A percentile compares a stretch with the other conserved stretches of the same genome.
Conservation (phyloP, 2,888 invertebrate genomes). For the Desoria tigrina region DNA sequence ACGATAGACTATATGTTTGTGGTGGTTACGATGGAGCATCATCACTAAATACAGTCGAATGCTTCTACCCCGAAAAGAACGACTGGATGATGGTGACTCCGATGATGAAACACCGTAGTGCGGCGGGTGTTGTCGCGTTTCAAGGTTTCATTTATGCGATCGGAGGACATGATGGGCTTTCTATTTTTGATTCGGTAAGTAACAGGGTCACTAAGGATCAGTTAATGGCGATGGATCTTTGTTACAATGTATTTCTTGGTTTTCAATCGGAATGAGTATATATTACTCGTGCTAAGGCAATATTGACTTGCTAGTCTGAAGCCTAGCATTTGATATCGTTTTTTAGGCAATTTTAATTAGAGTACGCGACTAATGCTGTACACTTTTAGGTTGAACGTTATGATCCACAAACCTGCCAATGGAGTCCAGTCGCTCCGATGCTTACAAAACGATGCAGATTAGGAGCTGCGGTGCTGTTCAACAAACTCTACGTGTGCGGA, state of each 20-base stretch:
- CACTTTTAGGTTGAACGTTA: slow-evolving; percentile 69
- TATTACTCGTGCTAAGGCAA: too few relatives aligned
- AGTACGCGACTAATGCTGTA: too few relatives aligned
- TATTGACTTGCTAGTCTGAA: too few relatives aligned
- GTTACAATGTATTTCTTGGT: slow-evolving; percentile 6
- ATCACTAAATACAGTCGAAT: slow-evolving; percentile 63
- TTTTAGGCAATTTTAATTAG: too few relatives aligned
- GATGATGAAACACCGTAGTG: slow-evolving; percentile 72
- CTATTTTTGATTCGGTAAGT: slow-evolving; percentile 79
- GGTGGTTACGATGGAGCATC: slow-evolving; percentile 79
- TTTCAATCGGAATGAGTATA: too few relatives aligned
- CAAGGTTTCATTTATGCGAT: slow-evolving; percentile 75
- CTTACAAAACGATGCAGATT: slow-evolving; percentile 73
- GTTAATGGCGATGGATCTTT: slow-evolving; percentile 5
- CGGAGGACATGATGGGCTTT: slow-evolving; percentile 84
- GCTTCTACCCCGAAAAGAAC: slow-evolving; percentile 73
- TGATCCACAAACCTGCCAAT: slow-evolving; percentile 71
- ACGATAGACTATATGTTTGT: slow-evolving; percentile 78
- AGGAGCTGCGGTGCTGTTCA: slow-evolving; percentile 75
- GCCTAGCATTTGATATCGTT: too few relatives aligned
- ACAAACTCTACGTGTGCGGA: slow-evolving; percentile 77
- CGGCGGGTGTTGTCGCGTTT: slow-evolving; percentile 71
- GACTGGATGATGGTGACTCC: slow-evolving; percentile 72
- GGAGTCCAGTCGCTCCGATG: slow-evolving; percentile 78
- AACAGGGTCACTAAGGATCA: too few relatives aligned